A percentile compares a stretch with the other conserved stretches of the same genome.
Conservation (phyloP, 2,797 vertebrate species). For the Spheniscus humboldti region DNA sequence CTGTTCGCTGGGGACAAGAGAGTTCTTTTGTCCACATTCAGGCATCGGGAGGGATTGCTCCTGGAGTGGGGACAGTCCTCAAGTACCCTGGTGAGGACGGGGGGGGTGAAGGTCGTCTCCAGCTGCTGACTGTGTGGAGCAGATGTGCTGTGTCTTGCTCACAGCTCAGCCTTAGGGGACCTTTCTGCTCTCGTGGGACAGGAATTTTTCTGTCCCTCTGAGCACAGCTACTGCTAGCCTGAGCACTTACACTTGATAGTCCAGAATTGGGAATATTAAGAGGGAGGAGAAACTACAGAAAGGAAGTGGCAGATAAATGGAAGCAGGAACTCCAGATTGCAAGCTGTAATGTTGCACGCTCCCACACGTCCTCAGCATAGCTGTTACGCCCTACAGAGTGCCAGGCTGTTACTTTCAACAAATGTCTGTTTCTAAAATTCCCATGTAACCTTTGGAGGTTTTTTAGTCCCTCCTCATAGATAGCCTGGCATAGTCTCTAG, state of each 20-base stretch:
- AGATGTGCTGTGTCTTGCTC: not conserved
- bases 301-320: not conserved
- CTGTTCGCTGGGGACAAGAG: not conserved
- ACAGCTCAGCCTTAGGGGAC: not conserved
- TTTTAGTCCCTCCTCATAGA: not conserved
- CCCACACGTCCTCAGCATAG: not conserved
- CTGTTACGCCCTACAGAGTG: not conserved
- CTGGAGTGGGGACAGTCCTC: not conserved
- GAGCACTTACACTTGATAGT: rapidly evolving
- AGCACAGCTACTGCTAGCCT: not conserved
- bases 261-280: not conserved
- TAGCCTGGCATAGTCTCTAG: not conserved
- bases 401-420: not conserved
- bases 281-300: not conserved
- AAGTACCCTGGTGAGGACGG: rapidly evolving
- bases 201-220: not conserved
- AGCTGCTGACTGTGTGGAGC: not conserved
- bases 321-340: not conserved
- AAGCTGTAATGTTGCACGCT: not conserved
- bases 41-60: not conserved
- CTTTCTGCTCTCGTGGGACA: not conserved
- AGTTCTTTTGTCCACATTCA: not conserved
- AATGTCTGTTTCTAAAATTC: not conserved
- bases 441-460: not conserved
- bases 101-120: not conserved